phyloP scores from a whole-genome alignment of 2,113 vertebrate genomes.

The Mus spicilegus region DNA sequence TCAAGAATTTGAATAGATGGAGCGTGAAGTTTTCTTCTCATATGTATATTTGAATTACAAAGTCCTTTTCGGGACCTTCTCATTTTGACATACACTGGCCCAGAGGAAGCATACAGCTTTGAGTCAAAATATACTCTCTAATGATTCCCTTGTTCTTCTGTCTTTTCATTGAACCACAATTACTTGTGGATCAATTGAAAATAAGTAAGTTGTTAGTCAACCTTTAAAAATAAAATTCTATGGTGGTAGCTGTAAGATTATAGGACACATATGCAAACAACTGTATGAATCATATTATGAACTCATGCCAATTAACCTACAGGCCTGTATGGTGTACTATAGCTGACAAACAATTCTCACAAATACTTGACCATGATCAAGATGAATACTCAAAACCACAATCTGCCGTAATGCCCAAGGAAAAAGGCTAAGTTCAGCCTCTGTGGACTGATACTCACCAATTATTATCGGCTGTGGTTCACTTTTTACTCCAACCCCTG shows the following conservation, averaged over 20 bases:
- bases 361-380: background rate
- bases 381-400: background rate
- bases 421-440: background rate
- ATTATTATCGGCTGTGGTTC: conserved; percentile 96
- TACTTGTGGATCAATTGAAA: background rate
- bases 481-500: conserved; percentile 96
- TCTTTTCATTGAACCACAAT: background rate
- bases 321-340: background rate
- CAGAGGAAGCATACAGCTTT: background rate
- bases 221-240: conserved; percentile 47
- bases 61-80: background rate
- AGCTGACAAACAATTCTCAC: background rate
- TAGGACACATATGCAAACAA: background rate
- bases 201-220: background rate
- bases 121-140: background rate
- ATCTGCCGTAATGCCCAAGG: background rate
- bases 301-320: background rate
- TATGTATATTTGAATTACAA: background rate
- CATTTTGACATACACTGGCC: background rate
- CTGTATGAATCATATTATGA: background rate
- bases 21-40: background rate
- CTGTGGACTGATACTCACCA: conserved; percentile 88
- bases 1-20: background rate
- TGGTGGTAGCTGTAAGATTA: background rate
- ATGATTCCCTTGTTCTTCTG: background rate